Evolutionary conservation across 2,888 invertebrate species (phyloP), one percentile per base, ranked within the genome.

Genomic region (Fabriciana adippe): DNA sequence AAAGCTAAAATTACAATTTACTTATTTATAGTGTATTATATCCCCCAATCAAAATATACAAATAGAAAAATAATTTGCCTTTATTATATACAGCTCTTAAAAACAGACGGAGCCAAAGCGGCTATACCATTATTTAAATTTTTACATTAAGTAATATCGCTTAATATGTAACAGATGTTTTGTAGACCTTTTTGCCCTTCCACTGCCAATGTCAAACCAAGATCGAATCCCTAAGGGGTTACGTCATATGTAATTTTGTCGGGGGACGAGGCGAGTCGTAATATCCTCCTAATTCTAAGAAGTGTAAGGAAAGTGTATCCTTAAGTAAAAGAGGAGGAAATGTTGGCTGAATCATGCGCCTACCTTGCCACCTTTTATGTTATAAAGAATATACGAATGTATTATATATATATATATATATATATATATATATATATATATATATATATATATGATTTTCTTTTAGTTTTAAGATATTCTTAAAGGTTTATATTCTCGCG

Each of bases 301-400:
- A 80, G 67, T 59, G 51, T 55, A 73, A 71, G 68, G 68, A 69
- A 74, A 75, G 73, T n/a, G n/a, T 79, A 80, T 80, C 77, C 78
- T 76, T 72, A 75, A 74, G 77, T 78, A 74, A 79, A 78, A 76
- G 72, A 68, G 63, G 60, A 47, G 66, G 73, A 71, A 75, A 76
- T 77, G 70, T 74, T 51, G 69, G 74, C 67, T 80, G 81, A 82
- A 68, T 81, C 80, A 81, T 75, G 68, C 68, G 69, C 67, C 26
- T 55, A 54, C 55, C 21, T 26, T 26, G 67, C 70, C 72, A 67
- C 31, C 68, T 71, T 26, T n/a, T 5, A 47, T 26, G 59, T 59
- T 56, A 56, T 45, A n/a, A n/a, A n/a, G n/a, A n/a, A n/a, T n/a
- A n/a, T n/a, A n/a, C n/a, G n/a, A n/a, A n/a, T n/a, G n/a, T n/a